Evolutionary conservation across 1,140 invertebrate species (phyloP), one percentile per base, ranked within the genome.

Genomic region (Bombus breviceps): DNA sequence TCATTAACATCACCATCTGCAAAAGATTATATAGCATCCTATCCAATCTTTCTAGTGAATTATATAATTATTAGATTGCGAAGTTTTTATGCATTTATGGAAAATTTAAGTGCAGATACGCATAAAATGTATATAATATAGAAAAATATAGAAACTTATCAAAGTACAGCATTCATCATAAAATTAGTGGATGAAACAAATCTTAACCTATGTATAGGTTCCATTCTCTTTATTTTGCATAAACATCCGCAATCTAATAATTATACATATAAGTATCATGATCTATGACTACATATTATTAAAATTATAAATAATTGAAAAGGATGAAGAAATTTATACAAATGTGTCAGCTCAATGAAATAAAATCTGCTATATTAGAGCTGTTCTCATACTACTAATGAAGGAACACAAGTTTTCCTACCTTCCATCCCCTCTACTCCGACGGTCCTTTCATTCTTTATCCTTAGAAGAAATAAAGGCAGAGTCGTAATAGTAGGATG

Each of bases 391-490:
- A 93, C 92, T 83, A 93, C 92, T 93, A 93, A 93, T 88, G 91
- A 92, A 92, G 85, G 85, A 88, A 85, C 62, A 87, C 75, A 74
- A 59, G 73, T 73, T 77, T 77, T 68, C 79, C 73, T 81, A 76
- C 39, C 53, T 62, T 57, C 81, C 62, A 53, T 68, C 71, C 47
- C 81, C 39, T 66, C 25, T 25, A 25, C 78, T 80, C 76, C 77
- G 72, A 47, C 68, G 75, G 64, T 76, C 86, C 86, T 91, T 90
- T 85, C 87, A 90, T 92, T 92, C 91, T 92, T 93, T 90, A 89
- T 93, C 91, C 94, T 94, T 92, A 90, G 86, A 94, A 92, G 94
- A 94, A 95, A 95, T 94, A 94, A 95, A 94, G 93, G 87, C 89
- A 80, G 88, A 93, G 92, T 94, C 93, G 93, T 93, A 94, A 94